These are phyloP conservation scores for Probaryconus sp. DNA, from an alignment of 1,140 invertebrate genomes.

Conservation along the genomic window DNA sequence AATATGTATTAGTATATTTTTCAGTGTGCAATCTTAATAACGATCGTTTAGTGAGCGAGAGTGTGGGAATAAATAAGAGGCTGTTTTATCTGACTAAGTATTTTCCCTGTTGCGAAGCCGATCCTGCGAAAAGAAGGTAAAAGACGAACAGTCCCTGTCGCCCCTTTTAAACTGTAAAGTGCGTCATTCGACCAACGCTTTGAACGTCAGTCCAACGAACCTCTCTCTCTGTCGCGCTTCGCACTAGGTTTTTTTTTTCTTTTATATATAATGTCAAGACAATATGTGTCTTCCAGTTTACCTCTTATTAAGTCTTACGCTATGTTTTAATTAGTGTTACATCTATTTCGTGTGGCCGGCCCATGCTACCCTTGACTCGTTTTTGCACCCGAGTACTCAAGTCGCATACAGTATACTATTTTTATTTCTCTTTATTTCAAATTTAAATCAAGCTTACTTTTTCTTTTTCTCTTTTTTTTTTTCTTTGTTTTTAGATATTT, in stretches of 20 bases:
- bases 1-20: too few relatives aligned
- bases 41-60: too few relatives aligned
- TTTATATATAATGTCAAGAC: conserved; percentile 66
- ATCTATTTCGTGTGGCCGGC: conserved; percentile 76
- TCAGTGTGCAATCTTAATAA: too few relatives aligned
- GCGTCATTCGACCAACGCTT: conserved; percentile 75
- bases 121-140: conserved; percentile 60
- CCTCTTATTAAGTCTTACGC: conserved; percentile 67
- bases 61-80: not conserved
- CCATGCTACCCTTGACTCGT: conserved; percentile 71
- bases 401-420: too few relatives aligned
- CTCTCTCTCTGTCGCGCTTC: conserved; percentile 58
- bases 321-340: conserved; percentile 77
- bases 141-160: conserved; percentile 69
- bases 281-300: conserved; percentile 67
- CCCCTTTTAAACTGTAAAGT: conserved; percentile 70
- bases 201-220: conserved; percentile 75
- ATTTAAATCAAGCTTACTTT: too few relatives aligned
- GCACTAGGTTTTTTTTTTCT: conserved; percentile 40
- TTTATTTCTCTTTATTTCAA: too few relatives aligned
- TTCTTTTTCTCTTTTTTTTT: too few relatives aligned
- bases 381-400: not conserved
- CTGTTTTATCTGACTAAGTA: conserved; percentile 24
- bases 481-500: too few relatives aligned
- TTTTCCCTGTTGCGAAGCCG: conserved; percentile 15